phyloP scores from a whole-genome alignment of 1,140 invertebrate genomes.

The Tetragonula clypearis region DNA sequence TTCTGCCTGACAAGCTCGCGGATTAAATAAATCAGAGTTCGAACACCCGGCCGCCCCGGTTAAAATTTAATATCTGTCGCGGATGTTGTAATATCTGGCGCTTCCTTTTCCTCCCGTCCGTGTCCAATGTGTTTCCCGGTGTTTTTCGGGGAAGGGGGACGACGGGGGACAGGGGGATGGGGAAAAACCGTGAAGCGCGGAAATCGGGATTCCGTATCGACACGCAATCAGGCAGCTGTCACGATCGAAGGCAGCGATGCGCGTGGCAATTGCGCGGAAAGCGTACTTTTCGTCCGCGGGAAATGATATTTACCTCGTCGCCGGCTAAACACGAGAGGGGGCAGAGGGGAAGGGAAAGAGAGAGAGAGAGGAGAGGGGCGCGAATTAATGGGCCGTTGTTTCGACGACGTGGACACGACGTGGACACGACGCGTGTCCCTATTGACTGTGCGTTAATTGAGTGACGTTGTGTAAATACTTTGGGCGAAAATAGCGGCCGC shows the following conservation, averaged over 20 bases:
- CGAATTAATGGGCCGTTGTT: slow-evolving; percentile 78
- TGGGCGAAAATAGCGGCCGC: slow-evolving; percentile 64
- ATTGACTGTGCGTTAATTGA: slow-evolving; percentile 77
- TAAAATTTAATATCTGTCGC: not conserved
- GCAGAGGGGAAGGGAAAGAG: not conserved
- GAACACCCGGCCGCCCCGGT: not conserved
- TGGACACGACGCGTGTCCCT: slow-evolving; percentile 60
- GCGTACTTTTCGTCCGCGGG: slow-evolving; percentile 45
- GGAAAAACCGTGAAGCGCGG: slow-evolving; percentile 2
- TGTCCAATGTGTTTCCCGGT: not conserved
- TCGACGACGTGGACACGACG: slow-evolving; percentile 66
- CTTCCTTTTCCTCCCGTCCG: not conserved
- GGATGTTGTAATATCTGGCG: not conserved
- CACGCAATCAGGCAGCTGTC: slow-evolving; percentile 17
- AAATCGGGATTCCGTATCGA: slow-evolving; percentile 33
- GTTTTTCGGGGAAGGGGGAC: too few species aligned
- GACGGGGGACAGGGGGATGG: too few species aligned
- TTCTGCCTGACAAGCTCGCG: not conserved
- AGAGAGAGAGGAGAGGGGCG: slow-evolving; percentile 36
- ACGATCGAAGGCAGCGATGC: slow-evolving; percentile 7
- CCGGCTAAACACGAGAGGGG: slow-evolving; percentile 69
- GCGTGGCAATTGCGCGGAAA: slow-evolving; percentile 26
- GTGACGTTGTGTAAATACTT: slow-evolving; percentile 75
- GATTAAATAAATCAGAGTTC: slow-evolving; percentile 1
- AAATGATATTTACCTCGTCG: slow-evolving; percentile 74